Percentiles rank a stretch among this genome's conserved stretches.
These are phyloP conservation scores for Diorhabda elongata DNA, from an alignment of 1,140 invertebrate genomes.

Conservation along the genomic window DNA sequence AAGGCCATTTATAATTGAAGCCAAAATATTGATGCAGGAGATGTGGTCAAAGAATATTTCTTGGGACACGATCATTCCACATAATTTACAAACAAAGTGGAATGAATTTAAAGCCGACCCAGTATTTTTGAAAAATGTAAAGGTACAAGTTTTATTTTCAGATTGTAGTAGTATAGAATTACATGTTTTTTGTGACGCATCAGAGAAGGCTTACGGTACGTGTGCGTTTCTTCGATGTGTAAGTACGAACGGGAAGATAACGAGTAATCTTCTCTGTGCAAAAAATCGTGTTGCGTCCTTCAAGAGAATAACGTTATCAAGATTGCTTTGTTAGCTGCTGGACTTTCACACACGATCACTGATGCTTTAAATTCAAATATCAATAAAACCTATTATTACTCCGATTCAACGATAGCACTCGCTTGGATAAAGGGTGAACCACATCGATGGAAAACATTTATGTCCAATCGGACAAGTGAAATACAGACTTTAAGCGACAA, in stretches of 20 bases:
- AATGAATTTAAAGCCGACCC: neutral
- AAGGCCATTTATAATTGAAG: constrained; percentile 28
- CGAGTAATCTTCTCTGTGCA: neutral
- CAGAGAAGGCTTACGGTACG: constrained; percentile 40
- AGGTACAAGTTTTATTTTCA: neutral
- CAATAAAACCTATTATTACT: constrained; percentile 7
- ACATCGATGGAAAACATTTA: constrained; percentile 35
- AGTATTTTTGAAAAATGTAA: too few species aligned
- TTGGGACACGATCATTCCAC: constrained; percentile 36
- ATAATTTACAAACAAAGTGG: constrained; percentile 7
- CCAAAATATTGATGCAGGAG: constrained; percentile 42
- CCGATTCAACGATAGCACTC: constrained; percentile 12
- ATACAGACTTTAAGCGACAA: constrained; percentile 16
- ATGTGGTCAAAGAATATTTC: constrained; percentile 34
- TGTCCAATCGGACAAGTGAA: constrained; percentile 18
- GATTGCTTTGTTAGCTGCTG: constrained; percentile 16
- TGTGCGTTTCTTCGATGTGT: constrained; percentile 36
- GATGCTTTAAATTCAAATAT: constrained; percentile 3
- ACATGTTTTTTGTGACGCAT: constrained; percentile 46
- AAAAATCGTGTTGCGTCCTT: constrained; percentile 16
- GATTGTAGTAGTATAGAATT: constrained; percentile 24
- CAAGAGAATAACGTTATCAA: constrained; percentile 9
- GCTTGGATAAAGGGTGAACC: constrained; percentile 32
- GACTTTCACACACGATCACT: constrained; percentile 4
- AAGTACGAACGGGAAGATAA: neutral